These are phyloP conservation scores for Gallirallus australis DNA, from an alignment of 2,797 vertebrate species.

Conservation along the genomic window DNA sequence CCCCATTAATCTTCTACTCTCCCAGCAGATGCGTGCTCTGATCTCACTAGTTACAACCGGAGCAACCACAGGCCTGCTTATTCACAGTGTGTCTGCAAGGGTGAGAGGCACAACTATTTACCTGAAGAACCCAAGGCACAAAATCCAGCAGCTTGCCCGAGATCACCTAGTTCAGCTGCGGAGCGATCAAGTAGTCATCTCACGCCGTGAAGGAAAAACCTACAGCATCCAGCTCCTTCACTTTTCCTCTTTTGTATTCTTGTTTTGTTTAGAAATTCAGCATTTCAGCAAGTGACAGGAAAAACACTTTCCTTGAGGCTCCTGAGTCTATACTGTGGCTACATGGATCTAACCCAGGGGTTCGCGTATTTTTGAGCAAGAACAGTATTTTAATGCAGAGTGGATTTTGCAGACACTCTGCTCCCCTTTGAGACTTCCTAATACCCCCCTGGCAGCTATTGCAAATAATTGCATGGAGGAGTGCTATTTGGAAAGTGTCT, in stretches of 20 bases:
- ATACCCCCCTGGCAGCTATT: neutral
- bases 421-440: neutral
- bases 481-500: neutral
- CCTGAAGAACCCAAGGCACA: neutral
- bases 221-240: neutral
- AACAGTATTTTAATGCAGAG: neutral
- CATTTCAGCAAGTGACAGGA: neutral
- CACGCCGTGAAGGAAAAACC: neutral
- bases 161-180: neutral
- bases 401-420: slow-evolving; percentile 11
- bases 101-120: neutral
- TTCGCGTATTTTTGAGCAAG: neutral
- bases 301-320: neutral
- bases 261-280: neutral
- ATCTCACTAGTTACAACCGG: neutral
- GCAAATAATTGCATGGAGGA: neutral
- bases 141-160: neutral
- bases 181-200: neutral
- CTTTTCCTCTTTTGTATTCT: neutral
- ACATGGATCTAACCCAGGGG: neutral
- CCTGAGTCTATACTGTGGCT: neutral
- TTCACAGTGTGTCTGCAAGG: neutral
- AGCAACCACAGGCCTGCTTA: neutral
- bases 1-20: neutral
- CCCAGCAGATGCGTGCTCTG: neutral